Evolutionary conservation across 2,888 invertebrate genomes (phyloP), one percentile per base, ranked within the genome.

Genomic region (Criorhina ranunculi): DNA sequence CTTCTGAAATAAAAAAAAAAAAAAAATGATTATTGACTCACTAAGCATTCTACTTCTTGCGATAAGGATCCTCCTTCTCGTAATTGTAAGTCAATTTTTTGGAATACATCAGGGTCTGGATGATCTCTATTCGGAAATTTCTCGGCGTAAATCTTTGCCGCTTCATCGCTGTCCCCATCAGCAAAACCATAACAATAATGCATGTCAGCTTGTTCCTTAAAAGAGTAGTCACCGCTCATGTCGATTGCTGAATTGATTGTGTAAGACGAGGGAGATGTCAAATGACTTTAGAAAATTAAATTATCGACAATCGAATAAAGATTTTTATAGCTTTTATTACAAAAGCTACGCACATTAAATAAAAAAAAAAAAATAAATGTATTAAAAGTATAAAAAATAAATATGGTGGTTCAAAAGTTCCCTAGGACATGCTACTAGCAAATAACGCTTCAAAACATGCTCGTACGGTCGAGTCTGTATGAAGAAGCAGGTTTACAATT

Each of bases 141-240:
- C 24, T 66, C 66, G 12, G 66, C 51, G 17, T 66, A 66, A 37
- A 53, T 37, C 33, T 37, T 12, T 53, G 49, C 51, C 12, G 51
- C 66, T 29, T 66, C 66, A 5, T 37, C 37, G n/a, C 37, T 53
- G 42, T 53, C 12, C 17, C 67, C 67, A 19, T 67, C 42, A 15
- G 67, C 67, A 42, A 55, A 55, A 31, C 67, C 67, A 19, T 67
- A 67, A 17, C 67, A 67, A 42, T 53, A 67, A 53, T 55, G 53
- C 49, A 55, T 55, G n/a, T 67, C 67, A 7, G 67, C 31, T 55
- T 55, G 40, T 55, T 67, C 67, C 17, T 9, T 29, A 17, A 29
- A 42, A 53, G 42, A 67, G 67, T 67, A 67, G 35, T 42, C 31
- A 1, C 6, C 12, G 24, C 24, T 24, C 67, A 67, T 67, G 9